phyloP scores from a whole-genome alignment of 2,888 invertebrate genomes.

The Enoplolaimus lenunculus region DNA sequence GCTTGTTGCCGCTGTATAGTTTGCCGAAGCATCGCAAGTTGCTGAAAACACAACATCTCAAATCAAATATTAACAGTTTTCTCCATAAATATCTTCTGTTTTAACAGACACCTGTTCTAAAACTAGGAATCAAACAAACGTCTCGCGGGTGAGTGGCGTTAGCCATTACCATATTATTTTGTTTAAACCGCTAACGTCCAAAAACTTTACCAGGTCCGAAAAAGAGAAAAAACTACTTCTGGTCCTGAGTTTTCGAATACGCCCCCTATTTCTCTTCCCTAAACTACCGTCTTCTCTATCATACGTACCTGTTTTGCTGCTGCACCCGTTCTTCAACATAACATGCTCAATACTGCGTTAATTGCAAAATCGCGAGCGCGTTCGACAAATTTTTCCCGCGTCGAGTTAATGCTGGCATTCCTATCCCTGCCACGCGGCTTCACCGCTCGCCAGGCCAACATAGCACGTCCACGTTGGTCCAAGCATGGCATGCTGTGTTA shows the following conservation, averaged over 20 bases:
- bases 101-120: too few species aligned
- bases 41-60: not conserved
- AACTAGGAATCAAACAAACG: too few species aligned
- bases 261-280: too few species aligned
- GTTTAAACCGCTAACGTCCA: too few species aligned
- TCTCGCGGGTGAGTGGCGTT: too few species aligned
- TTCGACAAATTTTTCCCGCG: not conserved
- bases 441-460: not conserved
- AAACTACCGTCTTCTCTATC: too few species aligned
- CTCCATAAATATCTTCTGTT: too few species aligned
- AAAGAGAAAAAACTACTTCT: too few species aligned
- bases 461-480: not conserved
- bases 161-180: too few species aligned
- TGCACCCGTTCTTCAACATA: not conserved
- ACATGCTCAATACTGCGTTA: not conserved
- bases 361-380: not conserved
- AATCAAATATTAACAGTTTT: too few species aligned
- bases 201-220: too few species aligned
- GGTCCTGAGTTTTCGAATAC: too few species aligned
- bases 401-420: not conserved
- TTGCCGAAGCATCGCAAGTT: not conserved
- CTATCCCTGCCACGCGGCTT: not conserved
- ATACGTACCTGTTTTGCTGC: not conserved
- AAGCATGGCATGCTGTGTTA: not conserved
- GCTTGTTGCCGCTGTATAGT: slow-evolving; percentile 4